Base-by-base conservation (phyloP, 1,140 invertebrate genomes). In the Radopholus similis region DNA sequence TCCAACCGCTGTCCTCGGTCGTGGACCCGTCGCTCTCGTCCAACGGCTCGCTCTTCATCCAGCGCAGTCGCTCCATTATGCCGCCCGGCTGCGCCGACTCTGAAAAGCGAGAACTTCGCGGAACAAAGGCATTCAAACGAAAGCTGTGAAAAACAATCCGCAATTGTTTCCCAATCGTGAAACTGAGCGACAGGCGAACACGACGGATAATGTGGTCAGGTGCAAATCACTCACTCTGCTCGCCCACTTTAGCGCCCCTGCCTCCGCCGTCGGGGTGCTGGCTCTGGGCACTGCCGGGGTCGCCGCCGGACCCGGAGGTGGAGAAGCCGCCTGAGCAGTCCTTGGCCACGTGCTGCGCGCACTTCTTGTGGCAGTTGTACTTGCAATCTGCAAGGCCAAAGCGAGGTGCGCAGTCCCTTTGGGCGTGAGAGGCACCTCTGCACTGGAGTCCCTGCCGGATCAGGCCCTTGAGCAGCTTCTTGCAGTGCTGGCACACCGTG, bases 291-390 rank as follows among this genome's bases (percentile, higher is more conserved):
- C 30, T 49, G 35, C 30, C 15, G 18, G 49, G 1, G 18, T n/a
- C 8, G 40, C 32, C 47, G 9, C n/a, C n/a, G n/a, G n/a, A n/a
- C n/a, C n/a, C n/a, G n/a, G n/a, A n/a, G n/a, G n/a, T 9, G 28
- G 58, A 32, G 23, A 62, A 62, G 2, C 37, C 54, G 2, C 92
- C 94, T 18, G 90, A 89, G 86, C 95, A 98, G 84, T 97, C 92
- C 85, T 95, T 62, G 21, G 93, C 92, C 72, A 97, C 90, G 84
- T 90, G 89, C 28, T 92, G 90, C 70, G 92, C 87, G 84, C 95
- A 97, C 84, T 96, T 97, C 83, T 95, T 93, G 84, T 97, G 95
- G 66, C 90, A 92, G 86, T 98, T 97, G 84, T 93, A 96, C 83
- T 93, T 92, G 83, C 95, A 97, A 86, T 97, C 94, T 86, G 62